Base-by-base conservation (phyloP, 2,797 vertebrate genomes). In the Pseudochirops corinnae region DNA sequence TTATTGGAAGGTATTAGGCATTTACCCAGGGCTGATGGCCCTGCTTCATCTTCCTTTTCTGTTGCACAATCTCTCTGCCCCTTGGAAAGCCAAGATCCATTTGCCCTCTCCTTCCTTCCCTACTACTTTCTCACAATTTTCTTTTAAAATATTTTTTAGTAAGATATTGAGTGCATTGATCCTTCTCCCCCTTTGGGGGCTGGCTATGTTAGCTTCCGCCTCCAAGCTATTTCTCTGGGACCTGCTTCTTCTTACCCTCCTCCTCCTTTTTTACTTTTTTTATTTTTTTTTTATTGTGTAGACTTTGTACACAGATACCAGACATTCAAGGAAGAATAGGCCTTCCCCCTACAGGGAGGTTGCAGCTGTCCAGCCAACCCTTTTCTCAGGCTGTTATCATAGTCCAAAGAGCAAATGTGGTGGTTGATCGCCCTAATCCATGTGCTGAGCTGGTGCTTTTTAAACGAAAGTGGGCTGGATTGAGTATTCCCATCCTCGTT, bases 341-440 rank as follows among this genome's bases (percentile, higher is more conserved):
- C 67, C 52, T 29, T 13, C 9, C 29, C 33, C 46, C 5, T 29
- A 31, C 60, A 67, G 74, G 55, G 29, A 5, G 2, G 4, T 91
- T 60, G 0, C 13, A 5, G 7, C 55, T 4, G 31, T 82, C 57
- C 58, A 82, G 11, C 92, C 39, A 53, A 28, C 53, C 60, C 11
- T 92, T 28, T 39, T 21, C 5, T 16, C 28, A 14, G 92, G 39
- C 91, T 96, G 95, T 91, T 57, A 31, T 93, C 93, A 13, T 93
- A 56, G 58, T 7, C 60, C 1, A 26, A 94, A 94, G 91, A 91
- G 52, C 9, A 58, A 21, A 18, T 7, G 24, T 60, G 74, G 29
- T 91, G 31, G 31, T 67, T 56, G 28, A 29, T 90, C 18, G 94
- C 55, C 92, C 94, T 93, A n/a, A 91, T 60, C 90, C 91, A 11